Evolutionary conservation across 1,140 invertebrate species (phyloP).

Genomic region (Campodea augens): DNA sequence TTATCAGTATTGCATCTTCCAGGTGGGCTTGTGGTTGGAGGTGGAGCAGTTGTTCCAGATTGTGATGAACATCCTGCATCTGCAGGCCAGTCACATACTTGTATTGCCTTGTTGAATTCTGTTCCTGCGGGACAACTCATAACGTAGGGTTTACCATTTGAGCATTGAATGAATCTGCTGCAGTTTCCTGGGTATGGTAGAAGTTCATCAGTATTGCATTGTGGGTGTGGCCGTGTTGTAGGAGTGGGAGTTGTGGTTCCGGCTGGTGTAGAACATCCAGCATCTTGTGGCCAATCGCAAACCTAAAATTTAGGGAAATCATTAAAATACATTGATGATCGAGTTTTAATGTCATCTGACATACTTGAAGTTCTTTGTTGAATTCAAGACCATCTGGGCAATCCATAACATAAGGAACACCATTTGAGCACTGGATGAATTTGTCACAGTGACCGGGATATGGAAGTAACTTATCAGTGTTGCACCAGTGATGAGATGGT

Average conservation of each 20-base stretch:
- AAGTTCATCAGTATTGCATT: not conserved
- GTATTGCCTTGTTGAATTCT: slow-evolving; percentile 13
- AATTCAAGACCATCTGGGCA: slow-evolving; percentile 29
- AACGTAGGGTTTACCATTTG: slow-evolving; percentile 9
- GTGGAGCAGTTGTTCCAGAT: not conserved
- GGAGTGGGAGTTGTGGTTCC: not conserved
- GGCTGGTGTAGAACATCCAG: not conserved
- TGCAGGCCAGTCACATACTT: slow-evolving; percentile 16
- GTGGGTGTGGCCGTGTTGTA: not conserved
- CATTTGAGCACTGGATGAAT: slow-evolving; percentile 33
- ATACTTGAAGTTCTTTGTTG: too few species aligned
- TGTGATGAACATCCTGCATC: slow-evolving; percentile 9
- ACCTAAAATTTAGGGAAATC: too few species aligned
- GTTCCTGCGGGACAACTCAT: slow-evolving; percentile 11
- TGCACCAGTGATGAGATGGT: not conserved
- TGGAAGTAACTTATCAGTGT: slow-evolving; percentile 17
- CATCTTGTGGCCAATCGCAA: not conserved
- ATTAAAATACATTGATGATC: too few species aligned
- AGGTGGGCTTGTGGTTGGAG: not conserved
- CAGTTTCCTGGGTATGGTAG: slow-evolving; percentile 13
- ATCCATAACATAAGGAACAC: slow-evolving; percentile 22
- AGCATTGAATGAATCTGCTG: slow-evolving; percentile 12
- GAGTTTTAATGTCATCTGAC: too few species aligned
- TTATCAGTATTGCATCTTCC: not conserved
- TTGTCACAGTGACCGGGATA: slow-evolving; percentile 28